Percentiles rank a stretch among this genome's conserved stretches.
Evolutionary conservation across 2,797 vertebrate species (phyloP).

Genomic region (Microchirus variegatus): DNA sequence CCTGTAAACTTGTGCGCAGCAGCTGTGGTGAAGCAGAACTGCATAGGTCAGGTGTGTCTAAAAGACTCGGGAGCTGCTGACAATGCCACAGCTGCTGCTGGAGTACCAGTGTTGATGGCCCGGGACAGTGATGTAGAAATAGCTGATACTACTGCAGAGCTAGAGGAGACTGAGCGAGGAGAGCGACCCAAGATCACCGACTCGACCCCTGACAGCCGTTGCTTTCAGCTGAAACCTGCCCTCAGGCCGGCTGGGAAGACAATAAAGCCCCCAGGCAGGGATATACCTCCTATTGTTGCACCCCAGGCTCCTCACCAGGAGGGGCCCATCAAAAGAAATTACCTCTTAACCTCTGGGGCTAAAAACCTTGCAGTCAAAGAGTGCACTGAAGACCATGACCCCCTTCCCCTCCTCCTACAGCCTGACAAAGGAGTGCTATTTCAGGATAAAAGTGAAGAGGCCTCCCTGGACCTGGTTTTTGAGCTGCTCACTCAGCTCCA

Average conservation of each 20-base stretch:
- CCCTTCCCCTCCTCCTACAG: constrained; percentile 61
- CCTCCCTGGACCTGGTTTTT: constrained; percentile 96
- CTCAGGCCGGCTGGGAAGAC: constrained; percentile 70
- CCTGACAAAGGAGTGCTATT: constrained; percentile 86
- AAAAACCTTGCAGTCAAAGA: constrained; percentile 84
- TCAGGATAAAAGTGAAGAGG: constrained; percentile 97
- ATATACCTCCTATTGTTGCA: constrained; percentile 62
- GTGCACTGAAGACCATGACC: constrained; percentile 52
- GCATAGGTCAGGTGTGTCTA: constrained; percentile 82
- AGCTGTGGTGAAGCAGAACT: constrained; percentile 87
- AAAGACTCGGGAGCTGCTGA: constrained; percentile 74
- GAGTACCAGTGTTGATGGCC: constrained; percentile 78
- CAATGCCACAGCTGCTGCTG: constrained; percentile 34
- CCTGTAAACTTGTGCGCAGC: constrained; percentile 85
- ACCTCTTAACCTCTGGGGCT: constrained; percentile 82
- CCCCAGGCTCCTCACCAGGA: constrained; percentile 80
- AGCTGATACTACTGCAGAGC: constrained; percentile 76
- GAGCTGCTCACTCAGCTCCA: constrained; percentile 97
- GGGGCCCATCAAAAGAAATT: constrained; percentile 84
- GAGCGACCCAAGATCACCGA: constrained; percentile 70
- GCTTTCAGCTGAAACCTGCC: constrained; percentile 71
- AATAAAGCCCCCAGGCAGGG: constrained; percentile 57
- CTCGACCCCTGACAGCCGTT: constrained; percentile 58
- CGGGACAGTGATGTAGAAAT: constrained; percentile 76
- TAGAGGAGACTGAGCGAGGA: constrained; percentile 72